Evolutionary conservation across 2,113 vertebrate genomes (phyloP), one percentile per base, ranked within the genome.

Genomic region (Dromiciops gliroides): DNA sequence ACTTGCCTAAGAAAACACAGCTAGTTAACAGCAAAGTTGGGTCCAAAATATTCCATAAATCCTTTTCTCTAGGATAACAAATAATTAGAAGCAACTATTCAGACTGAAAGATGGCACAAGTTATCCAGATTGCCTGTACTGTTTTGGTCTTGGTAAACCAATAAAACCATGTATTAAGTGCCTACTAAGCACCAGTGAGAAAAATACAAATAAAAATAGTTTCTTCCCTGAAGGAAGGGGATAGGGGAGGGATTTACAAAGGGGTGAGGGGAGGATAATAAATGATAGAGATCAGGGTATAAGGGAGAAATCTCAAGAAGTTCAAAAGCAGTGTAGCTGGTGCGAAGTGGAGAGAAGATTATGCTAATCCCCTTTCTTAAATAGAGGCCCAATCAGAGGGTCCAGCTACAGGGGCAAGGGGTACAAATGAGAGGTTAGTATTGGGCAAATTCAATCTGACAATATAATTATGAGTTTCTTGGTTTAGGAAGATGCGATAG

Each of bases 71-170:
- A 93, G 50, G 19, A 88, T 91, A 53, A 50, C 51, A 91, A 53
- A 91, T 93, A 53, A 90, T 93, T 91, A 92, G 25, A 94, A 94
- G 56, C 91, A 48, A 28, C 26, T 91, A 25, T 91, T 95, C n/a
- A 92, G 26, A 94, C 89, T 14, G 53, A 90, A 95, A 95, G 50
- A 94, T 89, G 2, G 48, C 11, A 67, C 0, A 1, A 28, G 28
- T 95, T 96, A 91, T 93, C n/a, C 8, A 91, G 31, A 90, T 48
- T 48, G 0, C 50, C 23, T 97, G 75, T 95, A 92, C 91, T 96
- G 91, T 60, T 97, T 96, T 98, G 93, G 37, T 44, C 44, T 75
- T 14, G 8, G 7, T 44, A 37, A n/a, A 37, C n/a, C 37, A 83
- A 44, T 23, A 23, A 83, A 83, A n/a, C n/a, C 5, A 83, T 83